Base-by-base conservation (phyloP, 2,888 invertebrate genomes). In the Dorcus hopei region DNA sequence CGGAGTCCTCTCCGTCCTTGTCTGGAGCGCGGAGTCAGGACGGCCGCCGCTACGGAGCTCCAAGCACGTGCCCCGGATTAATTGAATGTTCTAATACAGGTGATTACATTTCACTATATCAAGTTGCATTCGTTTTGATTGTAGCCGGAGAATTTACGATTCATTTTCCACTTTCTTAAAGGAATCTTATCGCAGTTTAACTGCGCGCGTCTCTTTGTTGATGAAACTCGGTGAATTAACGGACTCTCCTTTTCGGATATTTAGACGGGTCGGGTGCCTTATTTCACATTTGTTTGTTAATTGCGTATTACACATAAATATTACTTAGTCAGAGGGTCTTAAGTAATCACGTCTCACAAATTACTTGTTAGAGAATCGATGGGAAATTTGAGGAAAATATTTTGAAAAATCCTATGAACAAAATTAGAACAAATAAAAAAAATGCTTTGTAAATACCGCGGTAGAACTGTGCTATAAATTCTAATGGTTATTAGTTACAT, bases 141-240 rank as follows among this genome's bases (percentile, higher is more conserved):
- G 45, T 45, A 45, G 45, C 45, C 45, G 45, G 45, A 45, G 45
- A 45, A 45, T 45, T 45, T 45, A 45, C 45, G 45, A 45, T 45
- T 45, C 45, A 45, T 45, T 45, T 45, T 45, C 45, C 45, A 45
- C 45, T 45, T 45, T 45, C 45, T 45, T 45, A 45, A 23, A 11
- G 45, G 45, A 45, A 45, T 45, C 45, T 45, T 45, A 45, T 45
- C 45, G 45, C 45, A 8, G 45, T 23, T 45, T 45, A 45, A 45
- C 45, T 45, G 45, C 45, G 16, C 45, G 45, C 23, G n/a, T 45
- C 45, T 45, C 23, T 45, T 16, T 45, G 45, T 45, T 45, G 45
- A 45, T 45, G 45, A 45, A 45, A 45, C 45, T 45, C 26, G 45
- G 3, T 23, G 45, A 45, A 45, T 45, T 45, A 45, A 45, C 45